Evolutionary conservation across 2,888 invertebrate species (phyloP), one percentile per base, ranked within the genome.

Genomic region (Melangyna quadrimaculata): DNA sequence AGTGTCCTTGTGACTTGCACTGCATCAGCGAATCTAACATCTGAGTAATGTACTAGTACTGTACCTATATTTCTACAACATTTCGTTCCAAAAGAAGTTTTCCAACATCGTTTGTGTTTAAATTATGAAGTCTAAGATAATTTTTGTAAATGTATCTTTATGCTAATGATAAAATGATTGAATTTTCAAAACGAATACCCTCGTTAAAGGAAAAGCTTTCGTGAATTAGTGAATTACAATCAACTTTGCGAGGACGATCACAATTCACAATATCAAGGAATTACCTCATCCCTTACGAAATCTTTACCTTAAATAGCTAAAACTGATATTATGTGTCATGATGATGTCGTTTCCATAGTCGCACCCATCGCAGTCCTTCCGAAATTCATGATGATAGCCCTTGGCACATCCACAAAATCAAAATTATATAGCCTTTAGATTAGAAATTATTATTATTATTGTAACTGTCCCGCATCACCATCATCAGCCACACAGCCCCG

Each of bases 371-470:
- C n/a, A n/a, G 51, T 71, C 71, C 74, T 79, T 84, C 79, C 79
- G 79, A 79, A 45, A 59, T 61, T 73, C 63, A 6, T 27, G n/a
- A n/a, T n/a, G n/a, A 19, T 9, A 45, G 37, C 61, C 37, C 14
- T 14, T 51, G 78, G 51, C 70, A 45, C 45, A 73, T 57, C 40
- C 65, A 70, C 61, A 83, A 78, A 78, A 83, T 65, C n/a, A n/a
- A n/a, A n/a, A n/a, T n/a, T n/a, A n/a, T 45, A 65, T 84, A 72
- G 69, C 72, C 75, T 55, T 63, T 48, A 80, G 84, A 84, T 84
- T 84, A 84, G 80, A 84, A 80, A 72, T 79, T 75, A 67, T 67
- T 65, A 67, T 67, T 63, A 19, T 65, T 51, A 67, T 67, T 75
- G 72, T 72, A 69, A 69, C 51, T 71, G 65, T 61, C 45, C 75